Conservation (phyloP, 2,888 invertebrate species). For the Actias luna region DNA sequence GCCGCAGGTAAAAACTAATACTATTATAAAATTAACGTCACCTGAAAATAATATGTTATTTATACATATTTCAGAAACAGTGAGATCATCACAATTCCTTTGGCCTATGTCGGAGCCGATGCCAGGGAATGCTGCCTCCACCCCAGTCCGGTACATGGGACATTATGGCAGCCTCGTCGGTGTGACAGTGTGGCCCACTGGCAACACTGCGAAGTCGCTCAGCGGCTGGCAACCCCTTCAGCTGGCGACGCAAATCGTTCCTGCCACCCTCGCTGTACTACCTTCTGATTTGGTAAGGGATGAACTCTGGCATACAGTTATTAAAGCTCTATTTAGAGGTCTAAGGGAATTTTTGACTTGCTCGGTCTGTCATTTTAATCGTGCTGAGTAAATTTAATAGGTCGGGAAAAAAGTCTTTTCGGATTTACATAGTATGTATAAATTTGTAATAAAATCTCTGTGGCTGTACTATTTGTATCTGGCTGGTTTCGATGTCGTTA, state of each 20-base stretch:
- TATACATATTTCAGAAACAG: conserved; percentile 82
- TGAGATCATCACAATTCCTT: conserved; percentile 87
- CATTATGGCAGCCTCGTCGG: conserved; percentile 88
- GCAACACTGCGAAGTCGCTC: conserved; percentile 77
- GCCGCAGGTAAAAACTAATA: no score
- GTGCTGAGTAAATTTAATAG: no score
- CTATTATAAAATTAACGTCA: no score
- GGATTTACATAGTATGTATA: no score
- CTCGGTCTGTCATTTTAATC: no score
- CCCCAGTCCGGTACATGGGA: conserved; percentile 84
- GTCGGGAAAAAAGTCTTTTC: no score
- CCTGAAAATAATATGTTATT: background rate
- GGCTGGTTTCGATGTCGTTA: no score
- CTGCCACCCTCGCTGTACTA: conserved; percentile 90
- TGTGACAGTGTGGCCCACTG: conserved; percentile 83
- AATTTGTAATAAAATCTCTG: no score
- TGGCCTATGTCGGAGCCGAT: conserved; percentile 83
- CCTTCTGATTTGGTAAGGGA: conserved; percentile 82
- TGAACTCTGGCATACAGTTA: no score
- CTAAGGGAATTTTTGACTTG: no score
- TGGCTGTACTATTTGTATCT: no score
- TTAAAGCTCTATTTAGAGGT: no score
- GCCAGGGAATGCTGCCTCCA: conserved; percentile 81
- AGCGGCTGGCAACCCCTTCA: conserved; percentile 93
- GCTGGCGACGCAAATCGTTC: conserved; percentile 94